phyloP scores from a whole-genome alignment of 2,113 vertebrate genomes.

The Oreotrochilus melanogaster region DNA sequence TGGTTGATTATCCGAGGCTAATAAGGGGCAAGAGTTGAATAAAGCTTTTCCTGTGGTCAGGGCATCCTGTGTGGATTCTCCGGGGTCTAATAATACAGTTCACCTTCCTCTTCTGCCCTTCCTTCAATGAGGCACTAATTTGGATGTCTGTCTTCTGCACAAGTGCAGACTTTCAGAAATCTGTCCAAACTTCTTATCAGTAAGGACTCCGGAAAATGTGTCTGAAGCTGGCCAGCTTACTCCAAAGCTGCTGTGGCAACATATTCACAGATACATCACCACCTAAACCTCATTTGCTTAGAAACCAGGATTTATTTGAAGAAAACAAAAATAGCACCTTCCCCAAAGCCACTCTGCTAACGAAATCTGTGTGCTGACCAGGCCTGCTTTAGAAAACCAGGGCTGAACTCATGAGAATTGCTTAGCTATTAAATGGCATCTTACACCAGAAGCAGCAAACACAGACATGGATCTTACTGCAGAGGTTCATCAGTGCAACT shows the following conservation, averaged over 20 bases:
- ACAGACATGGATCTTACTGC: neutral
- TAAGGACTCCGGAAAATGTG: neutral
- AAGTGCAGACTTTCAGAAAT: neutral
- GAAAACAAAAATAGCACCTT: neutral
- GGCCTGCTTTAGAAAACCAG: neutral
- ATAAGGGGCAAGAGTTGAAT: constrained; percentile 53
- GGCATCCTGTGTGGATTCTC: constrained; percentile 67
- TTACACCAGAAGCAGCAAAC: neutral
- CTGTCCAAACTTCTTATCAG: neutral
- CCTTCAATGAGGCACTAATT: constrained; percentile 15
- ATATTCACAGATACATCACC: neutral
- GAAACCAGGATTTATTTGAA: neutral
- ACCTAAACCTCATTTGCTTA: neutral
- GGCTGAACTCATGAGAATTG: neutral
- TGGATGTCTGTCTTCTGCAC: constrained; percentile 22
- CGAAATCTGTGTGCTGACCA: neutral
- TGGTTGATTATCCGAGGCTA: constrained; percentile 56
- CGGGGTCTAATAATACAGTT: constrained; percentile 43
- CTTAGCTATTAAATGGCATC: neutral
- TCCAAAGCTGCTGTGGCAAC: neutral
- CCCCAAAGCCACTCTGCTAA: neutral
- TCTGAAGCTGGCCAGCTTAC: neutral
- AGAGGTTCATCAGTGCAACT: neutral
- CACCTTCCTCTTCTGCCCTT: constrained; percentile 67
- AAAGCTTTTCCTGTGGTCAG: constrained; percentile 68